phyloP scores from a whole-genome alignment of 2,888 invertebrate species.

The Acanthosepion esculentum region DNA sequence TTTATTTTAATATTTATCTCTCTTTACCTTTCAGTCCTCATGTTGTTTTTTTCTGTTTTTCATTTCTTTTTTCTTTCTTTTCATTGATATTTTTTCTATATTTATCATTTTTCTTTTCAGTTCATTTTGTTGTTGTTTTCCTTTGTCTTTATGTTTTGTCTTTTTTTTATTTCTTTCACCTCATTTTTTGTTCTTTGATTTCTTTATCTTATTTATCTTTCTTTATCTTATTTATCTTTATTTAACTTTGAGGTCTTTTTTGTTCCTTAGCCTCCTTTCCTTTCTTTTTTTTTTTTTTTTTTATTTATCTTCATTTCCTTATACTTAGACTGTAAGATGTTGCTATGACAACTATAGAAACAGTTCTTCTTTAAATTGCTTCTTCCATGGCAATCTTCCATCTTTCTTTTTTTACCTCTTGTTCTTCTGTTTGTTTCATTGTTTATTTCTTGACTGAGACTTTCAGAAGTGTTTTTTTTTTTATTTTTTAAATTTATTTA shows the following conservation, averaged over 20 bases:
- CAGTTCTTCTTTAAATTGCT: neutral
- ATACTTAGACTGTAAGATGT: neutral
- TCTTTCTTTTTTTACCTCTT: neutral
- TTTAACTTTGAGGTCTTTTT: neutral
- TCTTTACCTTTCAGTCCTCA: too few relatives aligned
- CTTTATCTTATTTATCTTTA: neutral
- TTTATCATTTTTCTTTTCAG: too few relatives aligned
- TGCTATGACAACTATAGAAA: neutral
- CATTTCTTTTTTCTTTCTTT: too few relatives aligned
- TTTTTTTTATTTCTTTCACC: too few relatives aligned
- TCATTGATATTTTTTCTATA: too few relatives aligned
- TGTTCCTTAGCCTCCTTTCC: neutral
- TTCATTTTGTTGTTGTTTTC: too few relatives aligned
- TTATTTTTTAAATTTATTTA: too few relatives aligned
- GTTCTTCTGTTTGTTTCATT: neutral
- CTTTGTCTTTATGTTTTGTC: too few relatives aligned
- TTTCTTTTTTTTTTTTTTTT: neutral
- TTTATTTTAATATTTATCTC: too few relatives aligned
- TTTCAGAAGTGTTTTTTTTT: neutral
- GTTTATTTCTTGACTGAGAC: neutral
- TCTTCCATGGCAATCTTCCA: neutral
- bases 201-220: too few relatives aligned
- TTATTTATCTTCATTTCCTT: neutral
- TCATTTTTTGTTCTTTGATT: too few relatives aligned
- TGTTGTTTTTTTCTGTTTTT: too few relatives aligned